Percentiles rank a stretch among this genome's conserved stretches.
Conservation (phyloP, 2,113 vertebrate genomes). For the Crotalus horridus region DNA sequence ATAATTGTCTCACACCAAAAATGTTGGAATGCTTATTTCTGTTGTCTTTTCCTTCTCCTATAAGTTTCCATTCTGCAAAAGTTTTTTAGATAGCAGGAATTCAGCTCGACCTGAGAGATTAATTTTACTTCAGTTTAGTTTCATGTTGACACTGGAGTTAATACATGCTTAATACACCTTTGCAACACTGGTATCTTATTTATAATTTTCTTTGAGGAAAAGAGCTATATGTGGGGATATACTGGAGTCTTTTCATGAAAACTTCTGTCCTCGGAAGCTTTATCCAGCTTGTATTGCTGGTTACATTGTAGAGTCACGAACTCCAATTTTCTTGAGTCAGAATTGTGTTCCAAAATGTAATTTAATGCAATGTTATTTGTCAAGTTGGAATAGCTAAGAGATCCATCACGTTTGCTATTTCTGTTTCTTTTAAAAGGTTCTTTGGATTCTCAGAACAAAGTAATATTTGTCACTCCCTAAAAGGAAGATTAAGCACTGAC, state of each 20-base stretch:
- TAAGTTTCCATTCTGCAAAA: background rate
- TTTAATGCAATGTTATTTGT: background rate
- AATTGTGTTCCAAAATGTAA: background rate
- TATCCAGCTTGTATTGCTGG: background rate
- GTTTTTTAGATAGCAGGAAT: background rate
- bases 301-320: background rate
- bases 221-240: background rate
- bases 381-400: background rate
- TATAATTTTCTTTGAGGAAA: background rate
- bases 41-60: background rate
- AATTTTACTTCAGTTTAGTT: background rate
- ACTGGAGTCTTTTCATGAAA: background rate
- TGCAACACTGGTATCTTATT: background rate
- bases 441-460: background rate
- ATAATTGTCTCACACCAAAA: background rate
- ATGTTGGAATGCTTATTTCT: background rate
- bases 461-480: background rate
- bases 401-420: background rate
- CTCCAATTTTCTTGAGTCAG: background rate
- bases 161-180: background rate
- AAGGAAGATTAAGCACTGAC: background rate
- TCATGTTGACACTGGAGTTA: background rate
- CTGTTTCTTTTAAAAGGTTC: background rate
- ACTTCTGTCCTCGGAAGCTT: background rate
- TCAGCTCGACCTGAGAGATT: background rate